phyloP scores from a whole-genome alignment of 2,113 vertebrate genomes.

The Brachyhypopomus gauderio region DNA sequence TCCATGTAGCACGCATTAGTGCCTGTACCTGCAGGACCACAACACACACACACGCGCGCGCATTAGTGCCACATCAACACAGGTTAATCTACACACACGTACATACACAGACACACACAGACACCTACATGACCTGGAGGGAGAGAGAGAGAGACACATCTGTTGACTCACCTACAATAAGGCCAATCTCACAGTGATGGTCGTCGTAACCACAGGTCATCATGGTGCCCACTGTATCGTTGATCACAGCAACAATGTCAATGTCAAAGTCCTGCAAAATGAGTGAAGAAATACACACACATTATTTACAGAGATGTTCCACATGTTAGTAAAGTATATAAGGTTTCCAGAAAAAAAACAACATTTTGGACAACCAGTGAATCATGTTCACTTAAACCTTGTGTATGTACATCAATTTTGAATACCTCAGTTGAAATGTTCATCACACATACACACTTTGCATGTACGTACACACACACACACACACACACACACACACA shows the following conservation, averaged over 20 bases:
- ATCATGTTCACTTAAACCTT: no score
- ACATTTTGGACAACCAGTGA: no score
- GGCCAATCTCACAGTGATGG: conserved; percentile 92
- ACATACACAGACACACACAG: not conserved
- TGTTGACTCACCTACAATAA: conserved; percentile 87
- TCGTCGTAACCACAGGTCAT: conserved; percentile 98
- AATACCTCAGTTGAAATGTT: no score
- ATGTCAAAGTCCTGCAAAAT: conserved; percentile 89
- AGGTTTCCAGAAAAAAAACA: no score
- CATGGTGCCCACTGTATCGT: conserved; percentile 97
- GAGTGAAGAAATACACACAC: not conserved
- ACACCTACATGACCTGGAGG: not conserved
- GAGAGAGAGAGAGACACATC: not conserved
- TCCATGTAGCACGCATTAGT: conserved; percentile 99
- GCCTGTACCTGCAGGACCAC: conserved; percentile 80
- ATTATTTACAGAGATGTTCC: not conserved
- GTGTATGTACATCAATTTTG: no score
- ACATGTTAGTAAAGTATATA: no score
- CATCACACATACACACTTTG: no score
- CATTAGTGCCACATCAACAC: no score
- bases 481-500: no score
- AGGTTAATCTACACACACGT: no score
- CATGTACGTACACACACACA: no score
- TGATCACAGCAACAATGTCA: conserved; percentile 91
- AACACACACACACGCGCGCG: not conserved